Base-by-base conservation (phyloP, 2,113 vertebrate species). In the Micronycteris hirsuta region DNA sequence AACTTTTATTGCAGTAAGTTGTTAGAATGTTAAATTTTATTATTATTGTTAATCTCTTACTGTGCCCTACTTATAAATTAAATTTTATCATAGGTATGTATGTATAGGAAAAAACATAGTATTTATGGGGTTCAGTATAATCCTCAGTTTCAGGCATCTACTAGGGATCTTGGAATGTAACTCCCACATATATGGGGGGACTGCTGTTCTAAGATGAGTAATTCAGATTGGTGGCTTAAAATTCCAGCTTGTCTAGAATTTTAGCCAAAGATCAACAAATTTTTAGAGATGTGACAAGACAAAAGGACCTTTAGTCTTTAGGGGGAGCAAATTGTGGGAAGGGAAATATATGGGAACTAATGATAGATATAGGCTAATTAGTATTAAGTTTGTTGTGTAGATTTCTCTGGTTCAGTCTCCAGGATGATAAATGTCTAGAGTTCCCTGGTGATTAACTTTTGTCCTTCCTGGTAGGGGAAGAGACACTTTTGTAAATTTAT, bases 401-500 rank as follows among this genome's bases (percentile, higher is more conserved):
- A 36, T 85, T 93, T 61, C 58, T 86, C 28, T 86, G 45, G 36
- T 91, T 82, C 33, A 36, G 19, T 52, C 71, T 93, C 36, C 11
- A 15, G 31, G 20, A 49, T 86, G 20, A 92, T 86, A 45, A 86
- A 86, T 38, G 47, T n/a, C 45, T 54, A 76, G 76, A 65, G 36
- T 52, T 85, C 56, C 43, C 68, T 12, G 3, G 81, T 76, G 58
- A 43, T 61, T 52, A 89, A 74, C n/a, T 88, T 88, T 41, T 63
- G 16, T 74, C 68, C 28, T 88, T 36, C 43, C 36, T 88, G 45
- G 67, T 74, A 74, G 85, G 45, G 26, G 54, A 36, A 76, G 17
- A 8, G 31, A 89, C 6, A 76, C 47, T 24, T 77, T 89, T 94
- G 86, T 84, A 70, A 68, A 94, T 94, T 89, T 90, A 56, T 84